A percentile compares a stretch with the other conserved stretches of the same genome.
These are phyloP conservation scores for Siderastrea siderea DNA, from an alignment of 92 coral and sea anemone genomes.

Conservation along the genomic window DNA sequence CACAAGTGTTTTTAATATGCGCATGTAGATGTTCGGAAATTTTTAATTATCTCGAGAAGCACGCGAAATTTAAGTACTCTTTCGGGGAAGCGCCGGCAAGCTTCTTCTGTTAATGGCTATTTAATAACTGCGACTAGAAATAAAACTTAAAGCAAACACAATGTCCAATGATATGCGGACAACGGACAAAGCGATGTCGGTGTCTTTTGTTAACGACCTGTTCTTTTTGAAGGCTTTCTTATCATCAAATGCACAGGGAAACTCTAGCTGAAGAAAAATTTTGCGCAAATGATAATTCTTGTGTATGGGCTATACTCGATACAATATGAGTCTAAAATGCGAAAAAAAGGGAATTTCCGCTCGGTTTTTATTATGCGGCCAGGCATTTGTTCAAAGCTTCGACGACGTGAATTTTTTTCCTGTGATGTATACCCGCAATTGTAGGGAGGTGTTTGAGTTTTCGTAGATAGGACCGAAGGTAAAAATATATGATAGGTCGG, in stretches of 20 bases:
- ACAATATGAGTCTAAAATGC: too few relatives aligned
- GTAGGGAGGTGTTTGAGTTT: too few relatives aligned
- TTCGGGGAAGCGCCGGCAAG: background rate
- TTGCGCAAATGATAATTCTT: background rate
- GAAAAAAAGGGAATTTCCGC: background rate
- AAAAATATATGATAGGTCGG: background rate
- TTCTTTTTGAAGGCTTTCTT: background rate
- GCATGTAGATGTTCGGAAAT: background rate
- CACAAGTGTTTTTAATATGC: background rate
- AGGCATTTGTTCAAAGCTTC: background rate
- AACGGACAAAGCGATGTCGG: background rate
- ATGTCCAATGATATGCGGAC: slow-evolving; percentile 11
- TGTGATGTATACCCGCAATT: background rate
- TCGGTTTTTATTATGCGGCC: background rate
- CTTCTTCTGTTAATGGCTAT: slow-evolving; percentile 16
- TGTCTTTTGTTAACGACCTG: background rate
- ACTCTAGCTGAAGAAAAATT: background rate
- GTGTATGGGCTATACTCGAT: background rate
- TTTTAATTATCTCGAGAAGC: slow-evolving; percentile 4
- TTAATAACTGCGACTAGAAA: slow-evolving; percentile 34
- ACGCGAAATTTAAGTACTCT: background rate
- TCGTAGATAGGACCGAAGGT: background rate
- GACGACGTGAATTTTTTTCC: background rate
- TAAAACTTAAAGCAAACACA: slow-evolving; percentile 21
- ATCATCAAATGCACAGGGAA: background rate